These are phyloP conservation scores for Bombus pyrosoma DNA, from an alignment of 1,140 invertebrate species.

Conservation along the genomic window DNA sequence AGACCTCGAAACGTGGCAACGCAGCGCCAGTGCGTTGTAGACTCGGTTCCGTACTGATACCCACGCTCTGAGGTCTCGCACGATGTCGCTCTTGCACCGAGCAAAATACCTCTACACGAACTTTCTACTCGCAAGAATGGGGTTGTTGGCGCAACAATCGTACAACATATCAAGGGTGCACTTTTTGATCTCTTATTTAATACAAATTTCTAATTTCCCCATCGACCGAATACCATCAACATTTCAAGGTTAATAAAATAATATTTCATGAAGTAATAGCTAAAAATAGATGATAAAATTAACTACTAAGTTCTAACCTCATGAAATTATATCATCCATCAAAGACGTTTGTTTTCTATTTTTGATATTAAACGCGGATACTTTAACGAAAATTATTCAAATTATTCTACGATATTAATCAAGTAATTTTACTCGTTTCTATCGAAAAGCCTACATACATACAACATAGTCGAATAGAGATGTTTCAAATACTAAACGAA, in stretches of 20 bases:
- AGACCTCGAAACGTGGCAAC: constrained; percentile 81
- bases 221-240: too few species aligned
- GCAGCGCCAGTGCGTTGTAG: constrained; percentile 78
- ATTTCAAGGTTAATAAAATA: not conserved
- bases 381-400: not conserved
- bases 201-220: not conserved
- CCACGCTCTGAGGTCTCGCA: constrained; percentile 79
- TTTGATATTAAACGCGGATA: not conserved
- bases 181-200: constrained; percentile 23
- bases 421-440: not conserved
- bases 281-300: not conserved
- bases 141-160: constrained; percentile 71
- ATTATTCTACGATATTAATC: not conserved
- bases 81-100: constrained; percentile 63
- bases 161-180: constrained; percentile 47
- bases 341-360: too few species aligned
- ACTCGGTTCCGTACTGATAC: constrained; percentile 83
- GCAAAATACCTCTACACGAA: constrained; percentile 76
- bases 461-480: not conserved
- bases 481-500: not conserved
- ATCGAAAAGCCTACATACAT: fast-evolving
- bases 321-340: not conserved
- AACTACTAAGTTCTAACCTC: not conserved
- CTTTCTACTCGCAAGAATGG: constrained; percentile 81
- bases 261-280: not conserved